phyloP scores from a whole-genome alignment of 2,797 vertebrate genomes.

The Poeciliopsis turneri region DNA sequence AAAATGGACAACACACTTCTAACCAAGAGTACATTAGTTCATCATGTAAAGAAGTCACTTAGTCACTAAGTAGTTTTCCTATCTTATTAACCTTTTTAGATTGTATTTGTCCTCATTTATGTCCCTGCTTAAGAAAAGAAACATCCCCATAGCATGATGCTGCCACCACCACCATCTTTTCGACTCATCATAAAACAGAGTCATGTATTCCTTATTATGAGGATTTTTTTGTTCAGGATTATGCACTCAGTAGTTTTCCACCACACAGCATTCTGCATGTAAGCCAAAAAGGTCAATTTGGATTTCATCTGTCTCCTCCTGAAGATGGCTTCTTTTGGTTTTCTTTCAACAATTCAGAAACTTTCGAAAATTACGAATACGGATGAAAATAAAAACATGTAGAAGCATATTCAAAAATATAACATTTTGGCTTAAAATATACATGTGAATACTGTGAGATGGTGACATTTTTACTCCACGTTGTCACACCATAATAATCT shows the following conservation, averaged over 20 bases:
- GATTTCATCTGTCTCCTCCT: not conserved
- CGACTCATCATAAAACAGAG: not conserved
- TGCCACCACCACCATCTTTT: not conserved
- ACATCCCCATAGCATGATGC: not conserved
- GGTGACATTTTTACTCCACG: not conserved
- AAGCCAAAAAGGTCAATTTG: not conserved
- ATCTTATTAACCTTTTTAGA: not conserved
- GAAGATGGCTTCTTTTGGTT: not conserved
- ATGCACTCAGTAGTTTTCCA: not conserved
- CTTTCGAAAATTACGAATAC: not conserved
- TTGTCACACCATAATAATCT: not conserved
- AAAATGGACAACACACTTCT: not conserved
- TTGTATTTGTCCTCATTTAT: not conserved
- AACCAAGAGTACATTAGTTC: not conserved
- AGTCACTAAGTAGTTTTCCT: not conserved
- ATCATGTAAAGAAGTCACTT: not conserved
- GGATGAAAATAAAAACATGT: not conserved
- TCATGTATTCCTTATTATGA: not conserved
- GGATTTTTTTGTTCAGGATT: not conserved
- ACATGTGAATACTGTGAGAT: not conserved
- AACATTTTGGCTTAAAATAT: not conserved
- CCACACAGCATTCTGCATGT: not conserved
- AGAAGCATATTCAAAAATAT: not conserved
- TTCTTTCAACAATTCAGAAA: not conserved
- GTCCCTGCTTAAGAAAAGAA: not conserved